Evolutionary conservation across 2,888 invertebrate genomes (phyloP), one percentile per base, ranked within the genome.

Genomic region (Sinhomidia bicolor): DNA sequence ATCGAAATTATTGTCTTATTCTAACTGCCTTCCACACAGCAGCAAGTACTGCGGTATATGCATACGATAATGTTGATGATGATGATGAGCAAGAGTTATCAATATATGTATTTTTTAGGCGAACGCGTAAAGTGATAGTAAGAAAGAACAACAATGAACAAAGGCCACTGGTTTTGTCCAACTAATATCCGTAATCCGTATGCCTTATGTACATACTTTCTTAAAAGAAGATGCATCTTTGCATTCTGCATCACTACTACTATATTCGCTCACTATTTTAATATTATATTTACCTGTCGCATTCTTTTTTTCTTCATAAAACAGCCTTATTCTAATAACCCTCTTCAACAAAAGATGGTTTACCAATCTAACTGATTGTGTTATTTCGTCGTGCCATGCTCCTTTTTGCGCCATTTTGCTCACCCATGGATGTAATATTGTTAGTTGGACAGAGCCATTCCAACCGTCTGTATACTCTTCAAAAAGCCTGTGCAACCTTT

Each of bases 401-500:
- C 71, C 29, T 26, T 41, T 57, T 85, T 79, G 85, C 62, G 85
- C 26, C 36, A 26, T 54, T 79, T 87, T 87, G 81, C 71, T 87
- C 80, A 87, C 79, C 71, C 79, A 17, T 85, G 47, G 51, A 36
- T 76, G 32, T 36, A 36, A 36, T 76, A 41, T 36, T 26, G 76
- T 54, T 83, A 57, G 65, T 17, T 47, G 9, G 71, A 71, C 23
- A 51, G 54, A 32, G 17, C 29, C 29, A 32, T n/a, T 54, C 54
- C 29, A 41, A 80, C 79, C 14, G 32, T 41, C 60, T 84, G 57
- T 60, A 84, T 84, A 60, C 76, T 29, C 76, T 26, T 81, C 86
- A 87, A 87, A 85, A 87, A 87, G 86, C 57, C 44, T 68, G 81
- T 81, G 71, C 81, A 29, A 54, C 65, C 65, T 87, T 81, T 80